Evolutionary conservation across 1,140 invertebrate species (phyloP).

Genomic region (Nasonia giraulti): DNA sequence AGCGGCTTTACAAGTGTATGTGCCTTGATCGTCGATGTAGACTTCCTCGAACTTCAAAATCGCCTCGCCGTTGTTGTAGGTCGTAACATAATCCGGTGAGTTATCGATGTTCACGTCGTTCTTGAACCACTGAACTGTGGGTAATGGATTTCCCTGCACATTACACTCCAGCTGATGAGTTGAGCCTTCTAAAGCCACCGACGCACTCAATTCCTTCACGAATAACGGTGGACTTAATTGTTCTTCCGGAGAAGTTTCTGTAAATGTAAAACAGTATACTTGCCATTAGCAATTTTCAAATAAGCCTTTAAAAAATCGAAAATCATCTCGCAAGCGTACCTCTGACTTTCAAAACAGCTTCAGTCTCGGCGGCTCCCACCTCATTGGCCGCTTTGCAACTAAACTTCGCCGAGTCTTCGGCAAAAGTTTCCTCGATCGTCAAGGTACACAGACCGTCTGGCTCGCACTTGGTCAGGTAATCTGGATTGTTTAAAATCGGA

Average conservation of each 20-base stretch:
- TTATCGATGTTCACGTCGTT: constrained; percentile 83
- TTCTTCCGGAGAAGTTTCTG: constrained; percentile 80
- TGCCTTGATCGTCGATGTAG: constrained; percentile 77
- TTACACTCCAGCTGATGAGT: constrained; percentile 82
- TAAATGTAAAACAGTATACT: constrained; percentile 39
- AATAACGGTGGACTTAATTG: constrained; percentile 81
- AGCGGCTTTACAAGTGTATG: constrained; percentile 81
- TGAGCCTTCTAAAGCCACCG: constrained; percentile 79
- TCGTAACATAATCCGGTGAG: constrained; percentile 81
- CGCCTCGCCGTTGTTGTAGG: constrained; percentile 80
- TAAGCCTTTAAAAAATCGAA: too few species aligned
- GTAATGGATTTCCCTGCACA: constrained; percentile 84
- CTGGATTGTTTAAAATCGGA: constrained; percentile 80
- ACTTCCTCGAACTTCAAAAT: constrained; percentile 79
- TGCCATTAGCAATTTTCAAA: constrained; percentile 8
- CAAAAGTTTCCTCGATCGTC: constrained; percentile 86
- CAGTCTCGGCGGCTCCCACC: constrained; percentile 82
- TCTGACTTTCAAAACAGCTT: constrained; percentile 84
- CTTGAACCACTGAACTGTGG: constrained; percentile 88
- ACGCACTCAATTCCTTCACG: constrained; percentile 78
- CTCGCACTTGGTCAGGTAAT: constrained; percentile 78
- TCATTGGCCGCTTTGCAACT: constrained; percentile 83
- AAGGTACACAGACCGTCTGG: constrained; percentile 78
- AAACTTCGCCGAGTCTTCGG: constrained; percentile 88
- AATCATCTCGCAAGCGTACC: constrained; percentile 68